phyloP scores from a whole-genome alignment of 1,140 invertebrate genomes.

The Chironomus tepperi region DNA sequence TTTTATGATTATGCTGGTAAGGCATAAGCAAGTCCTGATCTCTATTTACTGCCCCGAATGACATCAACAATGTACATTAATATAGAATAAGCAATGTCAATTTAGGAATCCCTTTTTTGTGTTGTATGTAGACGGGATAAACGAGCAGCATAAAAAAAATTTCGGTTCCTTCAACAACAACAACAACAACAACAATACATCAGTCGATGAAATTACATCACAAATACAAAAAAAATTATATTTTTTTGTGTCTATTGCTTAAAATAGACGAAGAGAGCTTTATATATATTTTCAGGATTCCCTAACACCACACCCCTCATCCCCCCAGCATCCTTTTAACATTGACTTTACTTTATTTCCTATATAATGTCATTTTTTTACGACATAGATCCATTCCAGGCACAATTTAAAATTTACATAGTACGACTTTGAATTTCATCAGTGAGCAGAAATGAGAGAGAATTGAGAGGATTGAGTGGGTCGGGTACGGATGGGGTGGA shows the following conservation, averaged over 20 bases:
- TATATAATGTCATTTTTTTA: not conserved
- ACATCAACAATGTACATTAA: not conserved
- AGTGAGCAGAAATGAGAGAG: not conserved
- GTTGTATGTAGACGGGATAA: not conserved
- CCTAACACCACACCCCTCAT: too few species aligned
- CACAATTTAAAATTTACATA: conserved; percentile 9
- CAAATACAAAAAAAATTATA: not conserved
- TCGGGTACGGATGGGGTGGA: too few species aligned
- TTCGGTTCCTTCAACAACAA: not conserved
- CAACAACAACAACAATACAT: not conserved
- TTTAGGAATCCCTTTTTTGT: not conserved
- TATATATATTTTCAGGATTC: too few species aligned
- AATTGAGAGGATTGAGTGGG: not conserved
- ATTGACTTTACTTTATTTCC: not conserved
- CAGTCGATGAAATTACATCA: not conserved
- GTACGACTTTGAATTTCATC: not conserved
- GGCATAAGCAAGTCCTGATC: not conserved
- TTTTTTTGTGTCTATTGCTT: too few species aligned
- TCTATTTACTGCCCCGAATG: not conserved
- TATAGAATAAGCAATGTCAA: not conserved
- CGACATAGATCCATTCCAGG: not conserved
- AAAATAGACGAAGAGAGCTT: too few species aligned
- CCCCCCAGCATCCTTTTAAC: too few species aligned
- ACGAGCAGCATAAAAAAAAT: not conserved
- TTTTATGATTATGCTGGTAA: too few species aligned